These are phyloP conservation scores for Cephus spinipes DNA, from an alignment of 2,888 invertebrate species.

Conservation along the genomic window DNA sequence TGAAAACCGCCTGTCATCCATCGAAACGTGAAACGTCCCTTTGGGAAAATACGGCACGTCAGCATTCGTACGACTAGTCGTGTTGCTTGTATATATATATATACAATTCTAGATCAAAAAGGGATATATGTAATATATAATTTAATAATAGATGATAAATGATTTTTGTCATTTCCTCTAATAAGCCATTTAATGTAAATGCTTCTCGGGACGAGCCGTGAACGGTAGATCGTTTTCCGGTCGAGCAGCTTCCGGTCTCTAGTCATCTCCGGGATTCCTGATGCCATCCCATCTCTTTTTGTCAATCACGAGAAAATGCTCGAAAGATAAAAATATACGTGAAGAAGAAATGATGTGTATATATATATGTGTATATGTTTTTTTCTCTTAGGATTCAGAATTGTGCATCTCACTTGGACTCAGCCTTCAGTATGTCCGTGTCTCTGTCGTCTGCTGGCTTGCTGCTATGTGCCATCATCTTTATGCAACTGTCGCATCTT, in stretches of 20 bases:
- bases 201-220: neutral
- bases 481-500: slow-evolving; percentile 66
- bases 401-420: slow-evolving; percentile 73
- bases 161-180: neutral
- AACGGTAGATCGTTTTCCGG: neutral
- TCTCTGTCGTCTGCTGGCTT: slow-evolving; percentile 77
- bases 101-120: too few species aligned
- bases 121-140: neutral
- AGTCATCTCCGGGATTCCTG: neutral
- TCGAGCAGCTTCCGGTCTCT: neutral
- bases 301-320: neutral
- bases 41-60: neutral
- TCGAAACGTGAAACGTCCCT: neutral
- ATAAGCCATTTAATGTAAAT: neutral
- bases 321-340: neutral
- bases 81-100: too few species aligned
- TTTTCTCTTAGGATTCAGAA: slow-evolving; percentile 71
- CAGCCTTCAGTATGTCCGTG: slow-evolving; percentile 74
- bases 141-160: neutral
- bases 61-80: neutral
- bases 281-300: neutral
- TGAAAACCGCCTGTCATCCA: neutral
- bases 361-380: neutral
- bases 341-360: neutral
- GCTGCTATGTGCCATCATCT: slow-evolving; percentile 76